phyloP scores from a whole-genome alignment of 2,888 invertebrate species.

The Nemotelus pantherinus region DNA sequence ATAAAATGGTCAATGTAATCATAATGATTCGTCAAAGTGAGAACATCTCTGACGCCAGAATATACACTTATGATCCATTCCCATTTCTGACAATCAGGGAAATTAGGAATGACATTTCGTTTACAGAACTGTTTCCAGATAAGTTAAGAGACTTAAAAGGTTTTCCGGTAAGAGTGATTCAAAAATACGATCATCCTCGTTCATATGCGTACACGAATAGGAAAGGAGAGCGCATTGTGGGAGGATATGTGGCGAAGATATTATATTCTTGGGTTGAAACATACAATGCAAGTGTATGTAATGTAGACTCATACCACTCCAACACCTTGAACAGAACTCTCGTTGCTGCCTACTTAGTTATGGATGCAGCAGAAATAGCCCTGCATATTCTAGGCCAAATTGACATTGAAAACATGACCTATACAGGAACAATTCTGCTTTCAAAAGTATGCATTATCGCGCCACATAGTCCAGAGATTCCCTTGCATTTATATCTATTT shows the following conservation, averaged over 20 bases:
- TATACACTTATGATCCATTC: slow-evolving; percentile 15
- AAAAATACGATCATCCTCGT: slow-evolving; percentile 11
- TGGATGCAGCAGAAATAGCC: not conserved
- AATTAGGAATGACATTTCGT: not conserved
- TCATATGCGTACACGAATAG: not conserved
- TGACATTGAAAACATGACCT: not conserved
- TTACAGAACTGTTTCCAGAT: not conserved
- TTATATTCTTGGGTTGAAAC: not conserved
- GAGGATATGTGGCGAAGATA: not conserved
- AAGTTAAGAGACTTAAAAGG: not conserved
- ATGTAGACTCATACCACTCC: not conserved
- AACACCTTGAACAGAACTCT: not conserved
- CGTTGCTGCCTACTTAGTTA: not conserved
- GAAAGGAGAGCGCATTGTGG: not conserved
- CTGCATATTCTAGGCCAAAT: not conserved
- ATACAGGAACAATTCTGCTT: not conserved
- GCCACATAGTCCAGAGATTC: not conserved
- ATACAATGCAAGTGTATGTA: not conserved
- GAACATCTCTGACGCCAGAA: not conserved
- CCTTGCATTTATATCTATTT: not conserved
- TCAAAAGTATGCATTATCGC: not conserved
- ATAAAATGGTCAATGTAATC: not conserved
- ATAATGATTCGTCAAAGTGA: not conserved
- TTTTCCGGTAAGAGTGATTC: not conserved
- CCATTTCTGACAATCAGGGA: not conserved